Evolutionary conservation across 2,888 invertebrate species (phyloP).

Genomic region (Luperina nickerlii): DNA sequence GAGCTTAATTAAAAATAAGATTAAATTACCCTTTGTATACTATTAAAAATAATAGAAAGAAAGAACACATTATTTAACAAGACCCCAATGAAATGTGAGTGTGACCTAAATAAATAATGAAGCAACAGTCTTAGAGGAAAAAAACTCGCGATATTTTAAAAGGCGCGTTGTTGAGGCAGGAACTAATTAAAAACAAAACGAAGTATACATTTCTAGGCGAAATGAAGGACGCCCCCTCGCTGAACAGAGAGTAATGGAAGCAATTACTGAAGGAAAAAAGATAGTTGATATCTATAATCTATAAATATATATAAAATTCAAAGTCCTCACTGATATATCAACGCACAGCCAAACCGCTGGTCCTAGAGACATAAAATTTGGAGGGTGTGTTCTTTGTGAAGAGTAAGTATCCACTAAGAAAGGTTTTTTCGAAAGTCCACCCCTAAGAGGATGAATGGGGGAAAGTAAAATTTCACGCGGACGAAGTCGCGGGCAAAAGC

Average conservation of each 20-base stretch:
- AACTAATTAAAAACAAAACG: constrained; percentile 61
- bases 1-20: not conserved
- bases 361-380: too few species aligned
- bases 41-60: not conserved
- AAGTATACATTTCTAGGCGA: constrained; percentile 37
- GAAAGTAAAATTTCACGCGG: too few species aligned
- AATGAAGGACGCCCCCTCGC: constrained; percentile 38
- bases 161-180: constrained; percentile 24
- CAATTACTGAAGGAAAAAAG: constrained; percentile 51
- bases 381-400: too few species aligned
- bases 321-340: too few species aligned
- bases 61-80: constrained; percentile 13
- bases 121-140: not conserved
- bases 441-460: too few species aligned
- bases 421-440: too few species aligned
- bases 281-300: not conserved
- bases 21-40: constrained; percentile 1
- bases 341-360: too few species aligned
- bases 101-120: constrained; percentile 39
- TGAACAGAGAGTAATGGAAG: constrained; percentile 57
- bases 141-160: constrained; percentile 33
- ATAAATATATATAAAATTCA: too few species aligned
- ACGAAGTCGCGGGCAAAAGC: too few species aligned
- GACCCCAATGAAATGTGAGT: constrained; percentile 23
- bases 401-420: too few species aligned